Percentiles rank a stretch among this genome's conserved stretches.
These are phyloP conservation scores for Lordiphosa mommai DNA, from an alignment of 1,140 invertebrate genomes.

Conservation along the genomic window DNA sequence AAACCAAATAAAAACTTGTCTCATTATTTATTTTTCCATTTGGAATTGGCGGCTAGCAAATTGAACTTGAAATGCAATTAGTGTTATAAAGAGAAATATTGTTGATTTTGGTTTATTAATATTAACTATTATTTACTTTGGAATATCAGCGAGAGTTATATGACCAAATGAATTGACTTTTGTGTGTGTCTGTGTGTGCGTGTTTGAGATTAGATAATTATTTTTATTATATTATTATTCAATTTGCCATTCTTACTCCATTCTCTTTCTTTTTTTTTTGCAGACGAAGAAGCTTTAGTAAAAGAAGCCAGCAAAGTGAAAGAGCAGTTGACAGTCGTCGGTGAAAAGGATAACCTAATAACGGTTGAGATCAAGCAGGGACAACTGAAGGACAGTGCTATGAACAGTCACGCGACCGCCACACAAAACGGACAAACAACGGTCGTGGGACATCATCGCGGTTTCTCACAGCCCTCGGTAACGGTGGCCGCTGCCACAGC, in stretches of 20 bases:
- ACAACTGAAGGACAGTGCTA: constrained; percentile 31
- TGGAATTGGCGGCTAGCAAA: too few relatives aligned
- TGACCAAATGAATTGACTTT: background rate
- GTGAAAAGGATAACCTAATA: constrained; percentile 39
- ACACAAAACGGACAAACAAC: constrained; percentile 78
- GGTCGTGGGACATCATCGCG: constrained; percentile 79
- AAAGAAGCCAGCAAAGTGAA: constrained; percentile 16
- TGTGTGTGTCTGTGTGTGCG: constrained; percentile 12
- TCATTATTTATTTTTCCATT: too few relatives aligned
- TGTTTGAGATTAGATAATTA: constrained; percentile 40
- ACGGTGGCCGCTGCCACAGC: constrained; percentile 47
- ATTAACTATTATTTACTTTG: too few relatives aligned
- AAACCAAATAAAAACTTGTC: too few relatives aligned
- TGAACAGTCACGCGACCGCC: constrained; percentile 79
- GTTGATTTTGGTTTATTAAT: too few relatives aligned
- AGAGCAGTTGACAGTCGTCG: constrained; percentile 1
- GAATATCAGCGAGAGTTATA: background rate
- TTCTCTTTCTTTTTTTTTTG: constrained; percentile 18
- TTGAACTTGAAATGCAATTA: too few relatives aligned
- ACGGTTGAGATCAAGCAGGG: constrained; percentile 64
- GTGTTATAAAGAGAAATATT: too few relatives aligned
- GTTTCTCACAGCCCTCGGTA: constrained; percentile 77
- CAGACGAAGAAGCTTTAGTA: constrained; percentile 56
- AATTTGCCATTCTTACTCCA: constrained; percentile 1
- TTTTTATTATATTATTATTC: background rate